Conservation (phyloP, 2,888 invertebrate genomes). For the Drosophila monieri region DNA sequence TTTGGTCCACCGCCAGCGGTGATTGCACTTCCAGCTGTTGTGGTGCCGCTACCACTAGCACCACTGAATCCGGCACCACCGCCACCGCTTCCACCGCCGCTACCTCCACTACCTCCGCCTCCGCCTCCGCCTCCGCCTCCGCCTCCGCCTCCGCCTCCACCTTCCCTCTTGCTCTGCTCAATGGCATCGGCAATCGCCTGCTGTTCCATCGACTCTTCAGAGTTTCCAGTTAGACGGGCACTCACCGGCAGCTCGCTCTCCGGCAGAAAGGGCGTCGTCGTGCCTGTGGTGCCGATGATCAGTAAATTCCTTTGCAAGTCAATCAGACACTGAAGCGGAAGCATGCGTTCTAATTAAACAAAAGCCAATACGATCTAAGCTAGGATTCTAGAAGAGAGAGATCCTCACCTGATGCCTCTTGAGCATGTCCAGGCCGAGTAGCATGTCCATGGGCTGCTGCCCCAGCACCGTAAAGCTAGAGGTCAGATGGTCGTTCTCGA, state of each 20-base stretch:
- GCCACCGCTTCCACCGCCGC: neutral
- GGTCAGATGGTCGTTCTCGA: constrained; percentile 95
- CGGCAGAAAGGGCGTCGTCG: constrained; percentile 93
- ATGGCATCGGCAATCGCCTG: constrained; percentile 89
- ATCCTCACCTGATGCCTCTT: constrained; percentile 93
- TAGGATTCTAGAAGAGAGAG: neutral
- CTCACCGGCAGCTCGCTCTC: constrained; percentile 89
- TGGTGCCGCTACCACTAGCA: neutral
- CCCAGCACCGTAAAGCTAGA: constrained; percentile 98
- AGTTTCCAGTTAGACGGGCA: constrained; percentile 89
- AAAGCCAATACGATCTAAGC: neutral
- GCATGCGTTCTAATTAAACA: neutral
- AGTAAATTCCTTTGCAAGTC: constrained; percentile 95
- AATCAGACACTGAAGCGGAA: constrained; percentile 90
- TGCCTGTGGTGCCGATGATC: constrained; percentile 96
- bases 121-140: neutral
- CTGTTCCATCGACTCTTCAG: constrained; percentile 86
- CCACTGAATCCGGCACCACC: neutral
- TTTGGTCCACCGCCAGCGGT: constrained; percentile 21
- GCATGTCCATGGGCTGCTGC: constrained; percentile 99
- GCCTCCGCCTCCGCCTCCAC: constrained; percentile 57
- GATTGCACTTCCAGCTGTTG: neutral
- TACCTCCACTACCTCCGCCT: neutral
- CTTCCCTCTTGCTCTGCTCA: constrained; percentile 88
- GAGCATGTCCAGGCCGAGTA: constrained; percentile 98